Base-by-base conservation (phyloP, 2,113 vertebrate genomes). In the Oenanthe oenanthe region DNA sequence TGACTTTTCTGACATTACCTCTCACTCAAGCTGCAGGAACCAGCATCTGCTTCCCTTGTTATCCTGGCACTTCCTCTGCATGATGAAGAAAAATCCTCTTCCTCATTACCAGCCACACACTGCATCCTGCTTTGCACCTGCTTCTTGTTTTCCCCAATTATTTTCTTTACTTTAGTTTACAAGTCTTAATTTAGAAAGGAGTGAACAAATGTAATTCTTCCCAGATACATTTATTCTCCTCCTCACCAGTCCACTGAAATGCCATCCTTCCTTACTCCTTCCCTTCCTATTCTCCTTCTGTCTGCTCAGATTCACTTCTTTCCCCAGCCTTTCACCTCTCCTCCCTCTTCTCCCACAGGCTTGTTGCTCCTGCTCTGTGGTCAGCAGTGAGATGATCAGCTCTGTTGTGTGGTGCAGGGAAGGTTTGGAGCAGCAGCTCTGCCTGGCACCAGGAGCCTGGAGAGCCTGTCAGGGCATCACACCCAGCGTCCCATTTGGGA, bases 21-120 rank as follows among this genome's bases (percentile, higher is more conserved):
- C 95, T 97, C 92, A 67, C n/a, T 28, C 87, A 67, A 84, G 66
- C 92, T 97, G 94, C 92, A 95, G 83, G 62, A 65, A 57, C n/a
- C 68, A 96, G 78, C 95, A 97, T 92, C 95, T 97, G 89, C 75
- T 92, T 91, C 88, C 54, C 68, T 66, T 22, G 12, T 81, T 95
- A 71, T 87, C 81, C 71, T 94, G 93, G 70, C 32, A 24, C 68
- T 96, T 96, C 78, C 70, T 72, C 47, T 2, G 6, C 0, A 0
- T 56, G 65, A 86, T 6, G 29, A 89, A 94, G 91, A 92, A 97
- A 94, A 95, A 61, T 91, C 88, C 85, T 85, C 80, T 94, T 97
- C 91, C 88, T 97, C 89, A 56, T 96, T 95, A 94, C 42, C 12
- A 42, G 54, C 36, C 57, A 42, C 6, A 3, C 67, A 92, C 75